Conservation (phyloP, 2,888 invertebrate species). For the Agriopis marginaria region DNA sequence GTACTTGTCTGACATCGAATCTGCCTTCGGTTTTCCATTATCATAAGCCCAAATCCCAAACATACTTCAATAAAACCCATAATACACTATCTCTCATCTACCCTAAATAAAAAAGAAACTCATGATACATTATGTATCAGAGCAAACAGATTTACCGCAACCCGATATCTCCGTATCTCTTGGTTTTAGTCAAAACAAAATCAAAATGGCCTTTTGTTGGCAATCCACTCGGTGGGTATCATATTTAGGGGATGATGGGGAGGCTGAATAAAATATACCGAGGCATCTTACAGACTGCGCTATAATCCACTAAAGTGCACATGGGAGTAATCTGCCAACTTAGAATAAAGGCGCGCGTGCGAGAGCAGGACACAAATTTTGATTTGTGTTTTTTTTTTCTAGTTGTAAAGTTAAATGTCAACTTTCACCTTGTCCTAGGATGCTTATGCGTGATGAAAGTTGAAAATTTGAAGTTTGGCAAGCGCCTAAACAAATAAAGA, state of each 20-base stretch:
- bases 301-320: neutral
- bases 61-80: constrained; percentile 5
- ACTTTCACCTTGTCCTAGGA: too few species aligned
- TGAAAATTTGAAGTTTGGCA: too few species aligned
- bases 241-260: constrained; percentile 65
- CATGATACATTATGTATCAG: constrained; percentile 57
- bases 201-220: constrained; percentile 79
- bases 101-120: constrained; percentile 28
- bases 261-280: constrained; percentile 44
- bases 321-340: too few species aligned
- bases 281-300: neutral
- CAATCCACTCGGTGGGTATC: constrained; percentile 80
- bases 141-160: constrained; percentile 75
- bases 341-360: too few species aligned
- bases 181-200: constrained; percentile 84
- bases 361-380: too few species aligned
- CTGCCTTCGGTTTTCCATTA: neutral
- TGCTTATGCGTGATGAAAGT: too few species aligned
- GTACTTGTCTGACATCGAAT: neutral
- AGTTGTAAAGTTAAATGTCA: too few species aligned
- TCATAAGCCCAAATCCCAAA: constrained; percentile 5
- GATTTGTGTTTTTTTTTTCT: too few species aligned
- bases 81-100: constrained; percentile 18
- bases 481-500: too few species aligned
- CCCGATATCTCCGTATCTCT: constrained; percentile 65